phyloP scores from a whole-genome alignment of 2,113 vertebrate species.

The Thryonomys swinderianus region DNA sequence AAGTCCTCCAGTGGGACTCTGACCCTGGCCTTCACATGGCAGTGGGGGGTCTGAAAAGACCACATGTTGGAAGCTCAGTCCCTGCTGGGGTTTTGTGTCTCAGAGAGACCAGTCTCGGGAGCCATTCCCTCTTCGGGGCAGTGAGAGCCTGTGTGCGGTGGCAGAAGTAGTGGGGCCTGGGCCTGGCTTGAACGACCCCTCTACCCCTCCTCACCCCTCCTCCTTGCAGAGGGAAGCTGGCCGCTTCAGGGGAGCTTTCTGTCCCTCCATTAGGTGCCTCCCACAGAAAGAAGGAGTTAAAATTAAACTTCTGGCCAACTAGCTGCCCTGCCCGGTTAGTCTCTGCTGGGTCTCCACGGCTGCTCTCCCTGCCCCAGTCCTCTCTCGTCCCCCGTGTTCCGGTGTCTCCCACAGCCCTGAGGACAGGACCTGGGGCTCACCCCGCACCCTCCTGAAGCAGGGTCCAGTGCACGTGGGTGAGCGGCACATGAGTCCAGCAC shows the following conservation, averaged over 20 bases:
- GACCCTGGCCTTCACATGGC: neutral
- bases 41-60: neutral
- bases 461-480: fast-evolving
- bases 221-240: neutral
- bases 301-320: neutral
- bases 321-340: fast-evolving
- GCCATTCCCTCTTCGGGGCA: neutral
- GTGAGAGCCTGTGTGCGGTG: too few species aligned
- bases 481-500: neutral
- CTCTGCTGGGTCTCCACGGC: neutral
- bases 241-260: neutral
- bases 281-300: neutral
- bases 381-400: neutral
- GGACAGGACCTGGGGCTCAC: neutral
- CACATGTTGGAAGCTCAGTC: neutral
- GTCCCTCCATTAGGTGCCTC: neutral
- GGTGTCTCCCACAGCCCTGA: neutral
- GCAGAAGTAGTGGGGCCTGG: fast-evolving
- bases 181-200: fast-evolving
- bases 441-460: neutral
- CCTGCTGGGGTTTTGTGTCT: neutral
- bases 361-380: too few species aligned
- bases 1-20: neutral
- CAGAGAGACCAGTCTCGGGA: neutral
- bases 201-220: neutral